Percentiles rank a stretch among this genome's conserved stretches.
These are phyloP conservation scores for Cossypha niveicapilla DNA, from an alignment of 2,797 vertebrate genomes.

Conservation along the genomic window DNA sequence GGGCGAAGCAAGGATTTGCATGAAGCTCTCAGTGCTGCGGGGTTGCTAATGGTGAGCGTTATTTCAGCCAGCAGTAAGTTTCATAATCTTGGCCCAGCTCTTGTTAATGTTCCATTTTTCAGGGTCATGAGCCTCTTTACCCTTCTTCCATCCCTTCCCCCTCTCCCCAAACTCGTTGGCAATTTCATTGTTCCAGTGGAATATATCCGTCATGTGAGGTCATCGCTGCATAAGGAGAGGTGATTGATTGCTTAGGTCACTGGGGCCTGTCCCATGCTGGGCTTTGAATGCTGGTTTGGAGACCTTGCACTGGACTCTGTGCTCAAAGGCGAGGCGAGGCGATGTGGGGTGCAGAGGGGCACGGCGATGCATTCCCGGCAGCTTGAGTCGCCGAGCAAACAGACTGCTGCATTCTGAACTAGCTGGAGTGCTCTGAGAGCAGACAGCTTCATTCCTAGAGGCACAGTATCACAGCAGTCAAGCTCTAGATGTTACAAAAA, in stretches of 20 bases:
- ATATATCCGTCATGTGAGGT: slow-evolving; percentile 57
- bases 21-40: slow-evolving; percentile 26
- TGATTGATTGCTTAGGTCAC: slow-evolving; percentile 62
- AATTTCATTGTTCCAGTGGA: slow-evolving; percentile 56
- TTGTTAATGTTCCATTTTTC: slow-evolving; percentile 25
- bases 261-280: slow-evolving; percentile 41
- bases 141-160: slow-evolving; percentile 12
- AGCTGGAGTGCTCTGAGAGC: slow-evolving; percentile 43
- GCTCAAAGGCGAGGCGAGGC: not conserved
- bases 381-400: slow-evolving; percentile 40
- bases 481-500: slow-evolving; percentile 60
- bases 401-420: slow-evolving; percentile 66
- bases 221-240: slow-evolving; percentile 59
- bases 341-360: slow-evolving; percentile 17
- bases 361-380: slow-evolving; percentile 28
- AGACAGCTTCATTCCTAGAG: slow-evolving; percentile 63
- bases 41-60: slow-evolving; percentile 33
- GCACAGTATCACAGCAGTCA: slow-evolving; percentile 59
- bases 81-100: slow-evolving; percentile 54
- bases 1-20: slow-evolving; percentile 24
- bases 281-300: slow-evolving; percentile 33
- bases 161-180: slow-evolving; percentile 34
- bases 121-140: slow-evolving; percentile 24
- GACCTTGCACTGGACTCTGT: slow-evolving; percentile 13
- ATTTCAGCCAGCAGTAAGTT: slow-evolving; percentile 43